Conservation (phyloP, 2,888 invertebrate genomes). For the Rhogogaster chlorosoma region DNA sequence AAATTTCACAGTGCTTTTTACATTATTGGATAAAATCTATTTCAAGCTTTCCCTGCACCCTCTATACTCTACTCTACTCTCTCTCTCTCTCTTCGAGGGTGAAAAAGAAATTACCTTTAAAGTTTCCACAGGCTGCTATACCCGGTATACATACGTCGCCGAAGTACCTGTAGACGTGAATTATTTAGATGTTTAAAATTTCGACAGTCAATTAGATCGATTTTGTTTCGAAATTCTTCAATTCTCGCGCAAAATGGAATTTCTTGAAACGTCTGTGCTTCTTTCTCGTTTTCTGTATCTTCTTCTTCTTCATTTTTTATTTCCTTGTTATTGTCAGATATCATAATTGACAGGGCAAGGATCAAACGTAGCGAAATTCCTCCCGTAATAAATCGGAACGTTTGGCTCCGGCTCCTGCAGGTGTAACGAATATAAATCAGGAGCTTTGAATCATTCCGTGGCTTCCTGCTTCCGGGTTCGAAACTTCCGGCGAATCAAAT, state of each 20-base stretch:
- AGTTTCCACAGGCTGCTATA: neutral
- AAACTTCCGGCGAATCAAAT: conserved; percentile 45
- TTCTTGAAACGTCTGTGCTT: neutral
- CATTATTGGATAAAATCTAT: conserved; percentile 25
- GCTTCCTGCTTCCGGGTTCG: conserved; percentile 39
- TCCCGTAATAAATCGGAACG: conserved; percentile 8
- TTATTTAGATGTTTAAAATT: neutral
- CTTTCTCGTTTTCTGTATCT: neutral
- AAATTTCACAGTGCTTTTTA: neutral
- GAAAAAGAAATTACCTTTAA: neutral
- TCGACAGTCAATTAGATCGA: too few species aligned
- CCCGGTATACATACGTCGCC: too few species aligned
- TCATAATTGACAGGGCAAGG: neutral
- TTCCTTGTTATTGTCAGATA: neutral
- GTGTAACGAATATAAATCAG: conserved; percentile 49
- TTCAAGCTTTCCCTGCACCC: neutral
- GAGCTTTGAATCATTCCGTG: conserved; percentile 46
- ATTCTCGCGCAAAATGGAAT: too few species aligned
- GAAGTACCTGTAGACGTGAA: neutral
- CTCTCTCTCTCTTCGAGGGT: neutral
- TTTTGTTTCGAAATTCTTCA: too few species aligned
- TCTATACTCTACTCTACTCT: neutral
- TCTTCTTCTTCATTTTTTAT: neutral
- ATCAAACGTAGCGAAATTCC: neutral
- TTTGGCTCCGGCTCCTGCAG: neutral